phyloP scores from a whole-genome alignment of 2,113 vertebrate genomes.

The Piprites chloris region DNA sequence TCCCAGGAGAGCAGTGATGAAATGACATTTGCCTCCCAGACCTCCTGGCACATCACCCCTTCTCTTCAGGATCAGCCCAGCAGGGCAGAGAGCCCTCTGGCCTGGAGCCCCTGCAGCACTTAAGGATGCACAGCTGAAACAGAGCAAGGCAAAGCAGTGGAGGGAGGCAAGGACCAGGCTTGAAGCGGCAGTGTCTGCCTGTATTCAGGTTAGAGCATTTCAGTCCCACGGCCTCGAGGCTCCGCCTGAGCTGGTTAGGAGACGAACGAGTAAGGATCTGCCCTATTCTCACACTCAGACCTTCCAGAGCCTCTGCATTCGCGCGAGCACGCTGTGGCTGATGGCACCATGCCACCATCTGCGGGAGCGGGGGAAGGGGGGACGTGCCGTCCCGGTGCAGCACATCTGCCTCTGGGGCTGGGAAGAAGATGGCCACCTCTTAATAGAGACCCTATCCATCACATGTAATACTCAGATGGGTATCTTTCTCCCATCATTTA shows the following conservation, averaged over 20 bases:
- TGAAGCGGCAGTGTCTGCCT: not conserved
- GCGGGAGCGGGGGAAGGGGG: not conserved
- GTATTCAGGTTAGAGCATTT: not conserved
- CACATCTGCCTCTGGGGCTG: not conserved
- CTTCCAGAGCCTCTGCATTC: not conserved
- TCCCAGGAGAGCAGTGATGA: conserved; percentile 32
- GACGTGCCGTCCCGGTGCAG: not conserved
- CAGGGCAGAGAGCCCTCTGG: conserved; percentile 35
- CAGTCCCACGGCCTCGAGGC: not conserved
- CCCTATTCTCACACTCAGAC: not conserved
- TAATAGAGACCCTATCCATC: not conserved
- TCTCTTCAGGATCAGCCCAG: not conserved
- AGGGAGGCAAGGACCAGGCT: not conserved
- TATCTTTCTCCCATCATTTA: not conserved
- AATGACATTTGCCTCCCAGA: conserved; percentile 37
- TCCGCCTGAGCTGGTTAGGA: not conserved
- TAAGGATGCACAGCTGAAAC: conserved; percentile 31
- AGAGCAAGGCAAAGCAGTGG: not conserved
- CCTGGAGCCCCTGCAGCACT: not conserved
- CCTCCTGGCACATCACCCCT: conserved; percentile 53
- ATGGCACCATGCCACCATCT: not conserved
- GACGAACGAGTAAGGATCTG: not conserved
- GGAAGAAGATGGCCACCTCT: not conserved
- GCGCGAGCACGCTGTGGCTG: not conserved
- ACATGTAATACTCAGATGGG: not conserved